Evolutionary conservation across 2,797 vertebrate species (phyloP).

Genomic region (Rhynchotus rufescens): DNA sequence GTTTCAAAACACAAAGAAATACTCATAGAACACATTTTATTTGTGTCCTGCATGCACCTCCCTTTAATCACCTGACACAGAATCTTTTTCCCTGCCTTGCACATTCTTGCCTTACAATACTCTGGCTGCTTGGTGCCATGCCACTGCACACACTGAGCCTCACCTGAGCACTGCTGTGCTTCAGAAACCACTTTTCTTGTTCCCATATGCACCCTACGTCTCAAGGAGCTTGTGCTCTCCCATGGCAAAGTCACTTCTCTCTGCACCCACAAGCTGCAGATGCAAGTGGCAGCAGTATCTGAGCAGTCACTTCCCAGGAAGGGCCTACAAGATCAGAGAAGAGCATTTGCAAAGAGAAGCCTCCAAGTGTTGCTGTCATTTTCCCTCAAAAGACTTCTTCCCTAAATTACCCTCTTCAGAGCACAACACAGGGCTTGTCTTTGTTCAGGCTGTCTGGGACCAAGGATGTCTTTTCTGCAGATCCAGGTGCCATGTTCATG

Average conservation of each 20-base stretch:
- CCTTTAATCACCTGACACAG: background rate
- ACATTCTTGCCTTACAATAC: fast-evolving
- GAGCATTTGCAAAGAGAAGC: background rate
- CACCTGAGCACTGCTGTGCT: background rate
- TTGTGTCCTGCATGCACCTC: background rate
- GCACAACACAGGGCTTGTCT: fast-evolving
- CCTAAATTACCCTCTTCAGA: background rate
- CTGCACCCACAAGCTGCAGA: background rate
- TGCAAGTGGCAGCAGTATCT: background rate
- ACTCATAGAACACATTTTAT: background rate
- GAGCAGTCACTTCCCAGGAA: background rate
- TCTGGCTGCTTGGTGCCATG: background rate
- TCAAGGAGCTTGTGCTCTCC: background rate
- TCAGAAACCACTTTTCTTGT: background rate
- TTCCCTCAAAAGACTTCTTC: background rate
- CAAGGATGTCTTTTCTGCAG: background rate
- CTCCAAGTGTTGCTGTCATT: background rate
- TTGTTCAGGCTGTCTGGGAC: background rate
- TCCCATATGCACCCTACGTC: background rate
- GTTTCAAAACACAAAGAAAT: background rate
- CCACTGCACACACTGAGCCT: background rate
- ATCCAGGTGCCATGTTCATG: background rate
- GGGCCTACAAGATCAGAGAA: background rate
- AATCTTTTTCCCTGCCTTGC: background rate
- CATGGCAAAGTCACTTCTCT: background rate